A percentile compares a stretch with the other conserved stretches of the same genome.
Conservation (phyloP, 2,797 vertebrate species). For the Heliangelus exortis region DNA sequence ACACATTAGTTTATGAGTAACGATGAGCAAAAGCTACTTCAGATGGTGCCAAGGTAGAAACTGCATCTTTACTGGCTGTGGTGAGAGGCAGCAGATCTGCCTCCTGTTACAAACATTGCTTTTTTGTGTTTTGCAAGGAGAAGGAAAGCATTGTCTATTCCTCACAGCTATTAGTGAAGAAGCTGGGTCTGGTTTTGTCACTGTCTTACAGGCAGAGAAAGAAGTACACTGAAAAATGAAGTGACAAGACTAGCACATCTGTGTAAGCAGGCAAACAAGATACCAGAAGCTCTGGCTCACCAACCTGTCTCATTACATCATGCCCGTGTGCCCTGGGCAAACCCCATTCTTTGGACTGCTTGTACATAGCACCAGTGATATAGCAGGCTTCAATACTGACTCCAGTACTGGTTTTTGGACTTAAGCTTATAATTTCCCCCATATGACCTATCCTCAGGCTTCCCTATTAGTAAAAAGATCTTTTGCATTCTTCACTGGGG, state of each 20-base stretch:
- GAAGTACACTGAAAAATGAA: not conserved
- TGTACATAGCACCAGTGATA: not conserved
- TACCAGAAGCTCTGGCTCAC: not conserved
- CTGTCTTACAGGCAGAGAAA: not conserved
- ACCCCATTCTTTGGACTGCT: not conserved
- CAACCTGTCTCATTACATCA: not conserved
- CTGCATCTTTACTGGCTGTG: not conserved
- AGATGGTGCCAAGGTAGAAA: not conserved
- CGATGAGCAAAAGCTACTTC: not conserved
- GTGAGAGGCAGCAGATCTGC: not conserved
- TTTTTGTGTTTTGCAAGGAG: not conserved
- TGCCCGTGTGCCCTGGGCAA: not conserved
- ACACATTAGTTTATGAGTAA: not conserved
- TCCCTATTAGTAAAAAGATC: not conserved
- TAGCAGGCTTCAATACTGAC: not conserved
- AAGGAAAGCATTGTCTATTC: not conserved
- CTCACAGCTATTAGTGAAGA: not conserved
- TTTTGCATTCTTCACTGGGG: not conserved
- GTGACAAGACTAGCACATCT: not conserved
- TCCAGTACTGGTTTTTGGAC: not conserved
- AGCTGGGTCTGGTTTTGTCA: not conserved
- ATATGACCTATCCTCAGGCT: not conserved
- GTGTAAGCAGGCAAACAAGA: not conserved
- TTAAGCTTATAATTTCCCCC: not conserved
- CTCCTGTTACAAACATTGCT: not conserved